These are phyloP conservation scores for Tringa solitaria DNA, from an alignment of 2,113 vertebrate genomes.

Conservation along the genomic window DNA sequence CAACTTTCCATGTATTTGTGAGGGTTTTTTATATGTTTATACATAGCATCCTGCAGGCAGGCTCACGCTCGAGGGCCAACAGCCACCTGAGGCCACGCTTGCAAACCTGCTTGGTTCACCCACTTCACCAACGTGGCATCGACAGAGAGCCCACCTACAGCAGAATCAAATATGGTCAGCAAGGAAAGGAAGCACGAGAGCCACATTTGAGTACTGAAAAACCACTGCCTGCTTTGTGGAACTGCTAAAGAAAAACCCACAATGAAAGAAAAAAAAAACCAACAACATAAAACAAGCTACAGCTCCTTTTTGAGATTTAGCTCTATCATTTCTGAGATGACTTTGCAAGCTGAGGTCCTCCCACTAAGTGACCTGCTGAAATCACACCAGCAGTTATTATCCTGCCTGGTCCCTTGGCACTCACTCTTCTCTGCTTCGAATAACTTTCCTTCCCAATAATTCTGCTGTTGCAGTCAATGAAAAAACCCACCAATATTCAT, in stretches of 20 bases:
- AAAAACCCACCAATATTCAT: not conserved
- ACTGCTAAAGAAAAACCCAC: not conserved
- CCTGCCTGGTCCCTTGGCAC: not conserved
- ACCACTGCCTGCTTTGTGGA: not conserved
- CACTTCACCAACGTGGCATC: rapidly evolving
- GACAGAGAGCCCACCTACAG: not conserved
- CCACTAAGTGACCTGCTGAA: not conserved
- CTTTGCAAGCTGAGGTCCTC: not conserved
- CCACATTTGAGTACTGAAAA: not conserved
- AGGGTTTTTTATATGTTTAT: not conserved
- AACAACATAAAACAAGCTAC: not conserved
- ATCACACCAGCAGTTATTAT: not conserved
- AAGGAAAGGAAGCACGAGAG: not conserved
- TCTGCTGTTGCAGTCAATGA: not conserved
- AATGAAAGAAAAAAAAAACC: not conserved
- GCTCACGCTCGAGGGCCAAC: not conserved
- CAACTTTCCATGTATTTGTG: not conserved
- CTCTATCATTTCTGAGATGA: not conserved
- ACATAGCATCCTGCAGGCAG: not conserved
- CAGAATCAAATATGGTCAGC: not conserved
- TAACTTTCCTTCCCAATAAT: not conserved
- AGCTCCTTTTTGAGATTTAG: not conserved
- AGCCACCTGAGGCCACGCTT: not conserved
- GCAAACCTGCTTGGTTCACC: not conserved
- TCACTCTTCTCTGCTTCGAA: not conserved